Base-by-base conservation (phyloP, 2,797 vertebrate genomes). In the Paramormyrops hopkinsi region DNA sequence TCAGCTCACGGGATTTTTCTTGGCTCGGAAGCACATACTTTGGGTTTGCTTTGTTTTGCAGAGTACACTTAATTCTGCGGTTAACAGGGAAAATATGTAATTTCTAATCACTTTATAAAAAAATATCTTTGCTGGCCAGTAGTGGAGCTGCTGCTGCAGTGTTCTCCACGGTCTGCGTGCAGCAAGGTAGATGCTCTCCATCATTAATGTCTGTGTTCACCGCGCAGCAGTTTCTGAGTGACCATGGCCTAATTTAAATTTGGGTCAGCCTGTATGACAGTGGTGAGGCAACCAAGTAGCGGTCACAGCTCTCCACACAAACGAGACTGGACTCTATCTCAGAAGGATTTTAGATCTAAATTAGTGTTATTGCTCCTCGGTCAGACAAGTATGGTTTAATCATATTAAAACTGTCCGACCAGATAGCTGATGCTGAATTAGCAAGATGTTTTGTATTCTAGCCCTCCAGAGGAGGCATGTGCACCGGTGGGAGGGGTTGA, bases 71-170 rank as follows among this genome's bases (percentile, higher is more conserved):
- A 33, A 33, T 17, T 22, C 73, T 19, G 5, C 73, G 29, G 17
- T 69, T 41, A 76, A 76, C 11, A 17, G 14, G 6, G 73, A 79
- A 79, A 41, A 44, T 79, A 3, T 44, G 14, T 17, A 7, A 44
- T 44, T 79, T 44, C 94, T 95, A 2, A 90, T 91, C 54, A 93
- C 89, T 25, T 96, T 95, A 0, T 94, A 96, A 65, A 95, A 53
- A 0, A 92, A 59, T 59, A 53, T 96, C 94, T 90, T 94, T 94
- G 91, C 91, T 94, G 90, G 94, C 1, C 83, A 90, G 93, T 87
- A 92, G 92, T 0, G 93, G 95, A 85, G 95, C 88, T 91, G 88
- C 93, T 92, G 96, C 93, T 37, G 95, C 94, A 82, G 95, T 91
- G 12, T 95, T 88, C 0, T 94, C 92, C 19, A 91, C 91, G 65